A percentile compares a stretch with the other conserved stretches of the same genome.
These are phyloP conservation scores for Manis javanica DNA, from an alignment of 2,797 vertebrate genomes.

Conservation along the genomic window DNA sequence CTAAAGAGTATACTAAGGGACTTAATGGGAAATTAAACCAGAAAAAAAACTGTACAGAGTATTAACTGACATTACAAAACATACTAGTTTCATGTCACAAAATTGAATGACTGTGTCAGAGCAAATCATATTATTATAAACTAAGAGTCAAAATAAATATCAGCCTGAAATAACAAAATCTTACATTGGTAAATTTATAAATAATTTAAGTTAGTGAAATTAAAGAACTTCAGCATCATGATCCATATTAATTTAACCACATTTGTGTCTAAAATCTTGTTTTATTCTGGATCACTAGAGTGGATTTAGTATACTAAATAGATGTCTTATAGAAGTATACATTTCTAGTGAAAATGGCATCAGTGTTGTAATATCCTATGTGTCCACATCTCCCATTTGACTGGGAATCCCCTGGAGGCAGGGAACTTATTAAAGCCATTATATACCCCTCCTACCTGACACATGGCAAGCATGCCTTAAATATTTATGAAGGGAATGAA, in stretches of 20 bases:
- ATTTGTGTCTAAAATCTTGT: neutral
- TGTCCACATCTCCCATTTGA: neutral
- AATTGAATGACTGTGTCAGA: neutral
- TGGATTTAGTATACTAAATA: neutral
- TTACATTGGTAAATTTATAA: neutral
- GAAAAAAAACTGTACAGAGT: neutral
- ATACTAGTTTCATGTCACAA: slow-evolving; percentile 8
- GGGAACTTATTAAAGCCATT: neutral
- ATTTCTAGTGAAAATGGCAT: slow-evolving; percentile 11
- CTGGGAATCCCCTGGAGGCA: neutral
- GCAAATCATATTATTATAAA: slow-evolving; percentile 25
- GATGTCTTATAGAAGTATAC: neutral
- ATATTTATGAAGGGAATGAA: neutral
- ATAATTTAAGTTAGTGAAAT: neutral
- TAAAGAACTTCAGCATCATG: neutral
- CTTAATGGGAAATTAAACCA: neutral
- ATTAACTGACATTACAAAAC: neutral
- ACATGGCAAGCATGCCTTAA: neutral
- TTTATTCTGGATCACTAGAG: neutral
- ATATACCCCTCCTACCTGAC: neutral
- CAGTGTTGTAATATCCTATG: neutral
- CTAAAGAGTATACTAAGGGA: neutral
- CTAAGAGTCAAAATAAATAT: slow-evolving; percentile 34
- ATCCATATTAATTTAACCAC: neutral
- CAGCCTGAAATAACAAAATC: neutral